These are phyloP conservation scores for Mallateleia sp. DNA, from an alignment of 2,888 invertebrate species.

Conservation along the genomic window DNA sequence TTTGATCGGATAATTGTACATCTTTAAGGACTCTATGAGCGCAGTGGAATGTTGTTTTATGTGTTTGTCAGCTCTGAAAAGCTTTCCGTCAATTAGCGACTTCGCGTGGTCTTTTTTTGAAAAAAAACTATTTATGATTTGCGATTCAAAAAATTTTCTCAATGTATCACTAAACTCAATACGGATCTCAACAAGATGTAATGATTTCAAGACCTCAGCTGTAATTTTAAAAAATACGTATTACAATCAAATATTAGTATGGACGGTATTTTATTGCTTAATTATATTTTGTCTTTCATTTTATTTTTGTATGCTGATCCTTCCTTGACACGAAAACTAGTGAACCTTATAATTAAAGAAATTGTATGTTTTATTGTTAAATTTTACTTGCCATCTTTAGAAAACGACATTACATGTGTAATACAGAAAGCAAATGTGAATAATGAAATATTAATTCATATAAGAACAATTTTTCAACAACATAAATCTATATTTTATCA, in stretches of 20 bases:
- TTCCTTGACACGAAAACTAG: slow-evolving; percentile 2
- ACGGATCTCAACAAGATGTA: not conserved
- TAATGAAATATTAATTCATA: not conserved
- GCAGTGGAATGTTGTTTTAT: slow-evolving; percentile 3
- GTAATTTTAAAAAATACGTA: too few species aligned
- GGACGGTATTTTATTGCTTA: slow-evolving; percentile 13
- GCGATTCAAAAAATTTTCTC: not conserved
- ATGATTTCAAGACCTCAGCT: too few species aligned
- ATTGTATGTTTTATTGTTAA: slow-evolving; percentile 5
- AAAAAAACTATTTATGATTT: slow-evolving; percentile 3
- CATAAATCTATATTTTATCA: too few species aligned
- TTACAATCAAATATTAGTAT: slow-evolving; percentile 3
- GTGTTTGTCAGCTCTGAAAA: not conserved
- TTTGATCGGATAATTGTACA: not conserved
- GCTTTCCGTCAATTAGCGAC: not conserved
- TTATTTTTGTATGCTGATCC: slow-evolving; percentile 27
- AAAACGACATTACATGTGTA: not conserved
- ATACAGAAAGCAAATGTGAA: not conserved
- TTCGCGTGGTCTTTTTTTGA: not conserved
- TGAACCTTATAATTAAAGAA: not conserved
- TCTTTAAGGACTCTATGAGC: not conserved
- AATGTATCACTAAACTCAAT: not conserved
- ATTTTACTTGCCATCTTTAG: slow-evolving; percentile 12
- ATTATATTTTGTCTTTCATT: slow-evolving; percentile 11
- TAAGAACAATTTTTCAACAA: not conserved